Percentiles rank a stretch among this genome's conserved stretches.
Evolutionary conservation across 2,888 invertebrate genomes (phyloP).

Genomic region (Dilophus febrilis): DNA sequence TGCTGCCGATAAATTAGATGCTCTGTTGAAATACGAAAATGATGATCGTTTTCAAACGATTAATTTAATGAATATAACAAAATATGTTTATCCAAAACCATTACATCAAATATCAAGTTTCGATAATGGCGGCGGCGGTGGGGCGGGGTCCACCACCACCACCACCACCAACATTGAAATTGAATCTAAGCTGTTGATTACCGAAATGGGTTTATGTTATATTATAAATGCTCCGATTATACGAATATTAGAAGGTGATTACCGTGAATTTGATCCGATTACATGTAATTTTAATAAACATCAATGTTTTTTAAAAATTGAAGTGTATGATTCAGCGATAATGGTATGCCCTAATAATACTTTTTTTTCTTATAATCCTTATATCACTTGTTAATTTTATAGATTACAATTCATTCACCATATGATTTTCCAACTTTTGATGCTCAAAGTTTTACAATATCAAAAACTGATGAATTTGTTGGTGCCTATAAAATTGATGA

Average conservation of each 20-base stretch:
- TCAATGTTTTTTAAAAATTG: slow-evolving; percentile 25
- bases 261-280: neutral
- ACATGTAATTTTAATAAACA: slow-evolving; percentile 16
- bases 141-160: no score
- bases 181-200: slow-evolving; percentile 14
- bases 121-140: slow-evolving; percentile 14
- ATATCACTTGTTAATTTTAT: neutral
- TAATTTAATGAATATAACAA: slow-evolving; percentile 26
- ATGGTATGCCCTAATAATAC: slow-evolving; percentile 17
- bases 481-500: slow-evolving; percentile 24
- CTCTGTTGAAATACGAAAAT: slow-evolving; percentile 26
- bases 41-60: slow-evolving; percentile 29
- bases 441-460: slow-evolving; percentile 14
- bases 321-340: slow-evolving; percentile 23
- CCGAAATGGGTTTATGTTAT: slow-evolving; percentile 22
- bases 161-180: no score
- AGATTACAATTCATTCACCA: slow-evolving; percentile 27
- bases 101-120: slow-evolving; percentile 21
- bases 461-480: slow-evolving; percentile 24
- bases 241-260: neutral
- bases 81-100: slow-evolving; percentile 15
- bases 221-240: slow-evolving; percentile 1
- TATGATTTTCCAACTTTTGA: slow-evolving; percentile 19
- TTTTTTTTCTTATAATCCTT: neutral
- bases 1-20: slow-evolving; percentile 27